Conservation (phyloP, 2,113 vertebrate species). For the Gobiocypris rarus region DNA sequence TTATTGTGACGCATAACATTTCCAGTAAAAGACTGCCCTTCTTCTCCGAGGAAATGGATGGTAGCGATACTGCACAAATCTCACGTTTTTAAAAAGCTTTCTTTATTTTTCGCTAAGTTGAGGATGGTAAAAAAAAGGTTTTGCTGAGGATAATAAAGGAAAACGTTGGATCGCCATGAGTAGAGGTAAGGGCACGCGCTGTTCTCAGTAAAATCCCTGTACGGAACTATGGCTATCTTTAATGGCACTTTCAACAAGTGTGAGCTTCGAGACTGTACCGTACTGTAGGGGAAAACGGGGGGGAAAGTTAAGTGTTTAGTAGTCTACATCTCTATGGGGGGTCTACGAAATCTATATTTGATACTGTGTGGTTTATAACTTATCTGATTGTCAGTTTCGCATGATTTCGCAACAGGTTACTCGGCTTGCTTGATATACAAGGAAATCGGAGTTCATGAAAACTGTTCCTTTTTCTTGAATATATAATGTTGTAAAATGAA, state of each 20-base stretch:
- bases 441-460: constrained; percentile 10
- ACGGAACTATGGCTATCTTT: constrained; percentile 44
- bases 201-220: not conserved
- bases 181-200: constrained; percentile 29
- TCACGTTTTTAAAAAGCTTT: not conserved
- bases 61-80: not conserved
- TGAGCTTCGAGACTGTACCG: constrained; percentile 29
- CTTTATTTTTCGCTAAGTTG: not conserved
- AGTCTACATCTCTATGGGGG: not conserved
- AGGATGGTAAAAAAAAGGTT: not conserved
- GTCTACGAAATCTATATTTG: not conserved
- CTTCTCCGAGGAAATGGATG: constrained; percentile 22
- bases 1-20: constrained; percentile 35
- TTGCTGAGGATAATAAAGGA: not conserved
- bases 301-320: not conserved
- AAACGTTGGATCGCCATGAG: not conserved
- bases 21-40: constrained; percentile 41
- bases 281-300: not conserved
- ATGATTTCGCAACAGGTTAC: constrained; percentile 5
- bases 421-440: not conserved
- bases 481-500: not conserved
- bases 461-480: not conserved
- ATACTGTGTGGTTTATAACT: not conserved
- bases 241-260: not conserved
- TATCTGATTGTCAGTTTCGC: not conserved